A percentile compares a stretch with the other conserved stretches of the same genome.
phyloP scores from a whole-genome alignment of 1,140 invertebrate genomes.

The Zaprionus capensis region DNA sequence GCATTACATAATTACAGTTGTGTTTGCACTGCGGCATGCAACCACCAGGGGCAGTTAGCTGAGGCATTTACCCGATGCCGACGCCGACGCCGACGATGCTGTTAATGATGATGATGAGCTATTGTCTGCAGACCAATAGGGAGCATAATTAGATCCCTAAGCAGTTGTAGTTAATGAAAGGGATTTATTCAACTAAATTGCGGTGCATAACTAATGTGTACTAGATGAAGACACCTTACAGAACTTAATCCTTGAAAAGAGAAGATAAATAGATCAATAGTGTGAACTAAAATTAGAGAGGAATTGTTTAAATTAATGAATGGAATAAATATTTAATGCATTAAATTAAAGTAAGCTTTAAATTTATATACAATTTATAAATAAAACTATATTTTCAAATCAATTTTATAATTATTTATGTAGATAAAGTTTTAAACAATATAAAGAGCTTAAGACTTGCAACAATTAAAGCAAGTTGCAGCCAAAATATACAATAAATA shows the following conservation, averaged over 20 bases:
- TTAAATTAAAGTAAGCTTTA: no score
- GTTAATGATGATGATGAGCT: conserved; percentile 54
- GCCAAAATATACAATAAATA: no score
- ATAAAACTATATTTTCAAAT: no score
- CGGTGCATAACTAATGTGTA: neutral
- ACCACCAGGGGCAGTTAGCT: conserved; percentile 46
- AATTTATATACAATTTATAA: no score
- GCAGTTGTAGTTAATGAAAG: neutral
- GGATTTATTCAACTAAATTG: neutral
- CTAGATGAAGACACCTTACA: neutral
- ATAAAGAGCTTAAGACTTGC: no score
- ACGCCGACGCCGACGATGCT: conserved; percentile 60
- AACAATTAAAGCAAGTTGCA: no score
- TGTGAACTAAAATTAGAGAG: no score
- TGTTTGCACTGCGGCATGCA: conserved; percentile 68
- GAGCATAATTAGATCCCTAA: conserved; percentile 20
- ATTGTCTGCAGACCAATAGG: conserved; percentile 51
- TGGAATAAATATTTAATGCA: no score
- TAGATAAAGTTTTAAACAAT: no score
- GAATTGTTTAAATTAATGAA: no score
- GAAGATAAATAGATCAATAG: no score
- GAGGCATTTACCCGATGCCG: conserved; percentile 45
- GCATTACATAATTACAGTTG: conserved; percentile 79
- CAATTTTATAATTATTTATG: no score
- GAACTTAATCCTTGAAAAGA: neutral